Percentiles rank a stretch among this genome's conserved stretches.
Evolutionary conservation across 2,797 vertebrate species (phyloP).

Genomic region (Onychomys torridus): DNA sequence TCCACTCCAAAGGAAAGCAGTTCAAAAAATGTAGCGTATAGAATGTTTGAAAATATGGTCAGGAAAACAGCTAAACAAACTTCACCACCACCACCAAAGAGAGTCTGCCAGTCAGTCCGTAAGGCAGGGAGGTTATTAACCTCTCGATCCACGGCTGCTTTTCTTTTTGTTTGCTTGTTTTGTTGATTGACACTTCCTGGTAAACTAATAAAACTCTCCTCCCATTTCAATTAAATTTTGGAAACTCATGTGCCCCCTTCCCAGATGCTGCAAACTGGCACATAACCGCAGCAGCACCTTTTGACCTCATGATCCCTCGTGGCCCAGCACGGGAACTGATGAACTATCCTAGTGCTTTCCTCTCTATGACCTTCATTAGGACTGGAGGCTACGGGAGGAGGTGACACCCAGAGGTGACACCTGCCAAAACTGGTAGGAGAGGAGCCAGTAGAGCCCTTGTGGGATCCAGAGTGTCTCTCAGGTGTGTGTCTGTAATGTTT

Average conservation of each 20-base stretch:
- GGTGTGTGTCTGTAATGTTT: background rate
- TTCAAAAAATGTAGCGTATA: background rate
- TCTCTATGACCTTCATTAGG: background rate
- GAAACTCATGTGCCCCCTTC: background rate
- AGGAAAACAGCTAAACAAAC: constrained; percentile 61
- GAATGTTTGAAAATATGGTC: background rate
- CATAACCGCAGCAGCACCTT: accelerated
- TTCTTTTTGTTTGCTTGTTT: background rate
- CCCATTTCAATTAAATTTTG: constrained; percentile 67
- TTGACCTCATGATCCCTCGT: background rate
- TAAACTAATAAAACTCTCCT: constrained; percentile 79
- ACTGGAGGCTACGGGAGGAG: accelerated
- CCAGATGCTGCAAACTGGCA: background rate
- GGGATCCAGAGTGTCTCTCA: background rate
- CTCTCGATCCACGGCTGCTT: background rate
- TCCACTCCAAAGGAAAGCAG: background rate
- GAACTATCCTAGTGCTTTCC: background rate
- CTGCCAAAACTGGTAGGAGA: background rate
- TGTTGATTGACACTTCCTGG: constrained; percentile 70
- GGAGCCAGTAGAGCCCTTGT: background rate
- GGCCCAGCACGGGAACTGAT: background rate
- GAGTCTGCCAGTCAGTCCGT: constrained; percentile 13
- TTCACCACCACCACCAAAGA: constrained; percentile 46
- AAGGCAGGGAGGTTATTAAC: constrained; percentile 66
- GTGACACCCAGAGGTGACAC: too few relatives aligned